Conservation (phyloP, 2,888 invertebrate genomes). For the Onthophagus sagittarius region DNA sequence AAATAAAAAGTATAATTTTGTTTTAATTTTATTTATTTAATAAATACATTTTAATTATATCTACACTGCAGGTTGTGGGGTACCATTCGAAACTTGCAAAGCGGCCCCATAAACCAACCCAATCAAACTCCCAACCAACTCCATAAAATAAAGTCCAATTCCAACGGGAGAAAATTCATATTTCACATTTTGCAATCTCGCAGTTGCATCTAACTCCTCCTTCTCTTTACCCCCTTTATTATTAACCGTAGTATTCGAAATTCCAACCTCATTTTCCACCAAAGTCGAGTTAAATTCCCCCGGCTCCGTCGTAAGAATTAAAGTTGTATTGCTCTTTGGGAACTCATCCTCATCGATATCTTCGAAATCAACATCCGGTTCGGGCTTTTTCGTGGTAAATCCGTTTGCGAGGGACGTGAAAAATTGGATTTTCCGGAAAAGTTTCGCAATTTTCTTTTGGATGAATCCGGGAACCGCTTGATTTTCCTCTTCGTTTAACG, state of each 20-base stretch:
- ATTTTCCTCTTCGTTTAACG: slow-evolving; percentile 17
- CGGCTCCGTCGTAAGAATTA: too few relatives aligned
- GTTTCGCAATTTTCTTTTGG: slow-evolving; percentile 28
- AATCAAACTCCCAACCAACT: slow-evolving; percentile 37
- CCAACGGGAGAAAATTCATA: slow-evolving; percentile 14
- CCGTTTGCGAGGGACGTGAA: slow-evolving; percentile 20
- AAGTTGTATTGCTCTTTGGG: neutral
- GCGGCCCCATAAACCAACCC: slow-evolving; percentile 41
- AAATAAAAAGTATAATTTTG: too few relatives aligned
- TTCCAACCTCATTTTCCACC: too few relatives aligned
- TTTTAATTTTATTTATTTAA: too few relatives aligned
- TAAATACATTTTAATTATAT: too few relatives aligned
- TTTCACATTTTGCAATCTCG: slow-evolving; percentile 3
- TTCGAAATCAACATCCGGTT: slow-evolving; percentile 16
- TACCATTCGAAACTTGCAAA: slow-evolving; percentile 26
- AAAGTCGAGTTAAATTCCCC: too few relatives aligned
- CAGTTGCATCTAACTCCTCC: neutral
- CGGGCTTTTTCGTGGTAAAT: slow-evolving; percentile 7
- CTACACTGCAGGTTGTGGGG: neutral
- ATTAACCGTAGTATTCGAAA: neutral
- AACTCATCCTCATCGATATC: slow-evolving; percentile 16
- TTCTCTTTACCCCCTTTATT: too few relatives aligned
- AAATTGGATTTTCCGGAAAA: slow-evolving; percentile 28
- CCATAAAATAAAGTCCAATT: slow-evolving; percentile 39
- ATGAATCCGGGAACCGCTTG: slow-evolving; percentile 24